phyloP scores from a whole-genome alignment of 2,113 vertebrate genomes.

The Nesoenas mayeri region DNA sequence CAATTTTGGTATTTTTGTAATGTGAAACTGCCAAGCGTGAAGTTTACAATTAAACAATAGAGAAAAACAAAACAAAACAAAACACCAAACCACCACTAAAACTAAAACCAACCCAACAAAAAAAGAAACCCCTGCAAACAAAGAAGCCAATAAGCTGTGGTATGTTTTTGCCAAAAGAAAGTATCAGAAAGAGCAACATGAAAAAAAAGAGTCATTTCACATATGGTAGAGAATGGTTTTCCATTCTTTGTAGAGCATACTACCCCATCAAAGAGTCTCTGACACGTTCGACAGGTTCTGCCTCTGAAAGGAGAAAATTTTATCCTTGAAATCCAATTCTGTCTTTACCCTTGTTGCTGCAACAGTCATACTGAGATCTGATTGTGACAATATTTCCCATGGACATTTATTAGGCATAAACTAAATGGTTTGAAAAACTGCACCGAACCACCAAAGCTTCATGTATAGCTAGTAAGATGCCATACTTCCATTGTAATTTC shows the following conservation, averaged over 20 bases:
- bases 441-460: background rate
- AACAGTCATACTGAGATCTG: background rate
- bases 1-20: background rate
- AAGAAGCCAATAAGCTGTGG: background rate
- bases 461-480: background rate
- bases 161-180: background rate
- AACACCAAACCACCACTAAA: background rate
- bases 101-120: background rate
- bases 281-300: background rate
- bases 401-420: background rate
- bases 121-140: background rate
- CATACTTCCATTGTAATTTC: background rate
- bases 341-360: background rate
- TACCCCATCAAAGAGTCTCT: background rate
- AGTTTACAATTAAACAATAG: background rate
- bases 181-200: background rate
- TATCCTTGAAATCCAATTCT: background rate
- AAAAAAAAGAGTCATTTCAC: background rate
- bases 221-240: background rate
- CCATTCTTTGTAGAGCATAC: background rate
- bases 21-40: background rate
- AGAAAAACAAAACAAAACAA: background rate
- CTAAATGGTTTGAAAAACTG: background rate
- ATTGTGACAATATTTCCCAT: background rate
- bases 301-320: background rate